phyloP scores from a whole-genome alignment of 2,113 vertebrate genomes.

The Rafetus swinhoei region DNA sequence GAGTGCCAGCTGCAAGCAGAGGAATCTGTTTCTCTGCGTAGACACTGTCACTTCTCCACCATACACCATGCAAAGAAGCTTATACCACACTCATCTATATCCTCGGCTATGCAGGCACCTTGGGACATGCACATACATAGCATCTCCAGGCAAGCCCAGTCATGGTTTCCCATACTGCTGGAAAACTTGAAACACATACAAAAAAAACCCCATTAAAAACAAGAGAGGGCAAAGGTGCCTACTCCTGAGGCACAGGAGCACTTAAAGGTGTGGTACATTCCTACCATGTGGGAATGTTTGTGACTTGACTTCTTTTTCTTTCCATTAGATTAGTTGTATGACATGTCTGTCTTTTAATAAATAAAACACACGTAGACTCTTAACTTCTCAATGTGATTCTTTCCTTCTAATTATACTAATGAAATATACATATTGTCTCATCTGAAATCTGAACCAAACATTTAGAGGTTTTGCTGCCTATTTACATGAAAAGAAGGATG shows the following conservation, averaged over 20 bases:
- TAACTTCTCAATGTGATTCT: neutral
- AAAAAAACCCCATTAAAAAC: neutral
- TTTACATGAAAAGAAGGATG: neutral
- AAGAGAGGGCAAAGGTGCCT: neutral
- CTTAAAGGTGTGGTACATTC: neutral
- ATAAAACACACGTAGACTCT: neutral
- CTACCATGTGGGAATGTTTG: neutral
- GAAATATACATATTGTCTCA: neutral
- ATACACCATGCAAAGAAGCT: neutral
- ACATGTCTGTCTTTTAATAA: neutral
- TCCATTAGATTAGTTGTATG: neutral
- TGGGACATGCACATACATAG: neutral
- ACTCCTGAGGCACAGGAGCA: neutral
- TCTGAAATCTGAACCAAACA: neutral
- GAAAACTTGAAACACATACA: neutral
- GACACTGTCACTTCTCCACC: neutral
- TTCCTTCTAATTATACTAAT: neutral
- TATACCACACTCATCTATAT: neutral
- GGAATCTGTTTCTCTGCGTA: neutral
- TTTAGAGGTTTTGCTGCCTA: neutral
- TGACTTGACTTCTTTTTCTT: neutral
- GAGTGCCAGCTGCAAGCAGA: neutral
- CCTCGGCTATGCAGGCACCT: neutral
- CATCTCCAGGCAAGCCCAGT: neutral
- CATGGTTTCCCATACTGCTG: neutral